Base-by-base conservation (phyloP, 30 jellyfish, hydroid and myxozoan genomes). In the Aurelia aurita region DNA sequence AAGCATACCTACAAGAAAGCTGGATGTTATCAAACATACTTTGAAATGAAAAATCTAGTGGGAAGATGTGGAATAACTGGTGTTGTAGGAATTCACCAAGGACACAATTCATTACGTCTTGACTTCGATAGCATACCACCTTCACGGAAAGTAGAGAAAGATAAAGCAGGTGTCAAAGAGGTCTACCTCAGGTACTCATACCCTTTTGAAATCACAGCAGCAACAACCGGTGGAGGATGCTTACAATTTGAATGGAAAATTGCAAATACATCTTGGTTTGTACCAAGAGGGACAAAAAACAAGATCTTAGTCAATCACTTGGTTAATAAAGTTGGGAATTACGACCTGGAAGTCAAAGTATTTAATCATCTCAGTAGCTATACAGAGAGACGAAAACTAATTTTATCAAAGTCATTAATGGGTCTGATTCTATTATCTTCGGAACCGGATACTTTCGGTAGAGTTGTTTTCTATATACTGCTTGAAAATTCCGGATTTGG, bases 181-280 rank as follows among this genome's bases (percentile, higher is more conserved):
- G 51, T 59, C 1, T 58, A 69, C 61, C 67, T 82, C 10, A 35
- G 51, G 16, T 31, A 69, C 5, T 26, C 69, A 31, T 53, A 68
- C 70, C 91, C 91, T 8, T 66, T 82, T 25, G 26, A 69, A 45
- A 74, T 69, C 1, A 67, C 67, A 19, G 91, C 91, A 5, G 22
- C 15, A 5, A 58, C 80, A 1, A 82, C 91, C 14, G 80, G 86
- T 29, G 91, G 85, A 3, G 55, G 81, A 25, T 82, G 91, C 82
- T 23, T 29, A 19, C 53, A 76, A 7, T 82, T 67, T 27, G 59
- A 29, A n/a, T 82, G 91, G 91, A 69, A 26, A n/a, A 69, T 69
- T 3, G 9, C 23, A 23, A 28, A 39, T 29, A 58, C 82, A 49
- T 11, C 6, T 53, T 82, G 91, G 91, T 11, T n/a, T n/a, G 32